Evolutionary conservation across 2,113 vertebrate species (phyloP).

Genomic region (Addax nasomaculatus): DNA sequence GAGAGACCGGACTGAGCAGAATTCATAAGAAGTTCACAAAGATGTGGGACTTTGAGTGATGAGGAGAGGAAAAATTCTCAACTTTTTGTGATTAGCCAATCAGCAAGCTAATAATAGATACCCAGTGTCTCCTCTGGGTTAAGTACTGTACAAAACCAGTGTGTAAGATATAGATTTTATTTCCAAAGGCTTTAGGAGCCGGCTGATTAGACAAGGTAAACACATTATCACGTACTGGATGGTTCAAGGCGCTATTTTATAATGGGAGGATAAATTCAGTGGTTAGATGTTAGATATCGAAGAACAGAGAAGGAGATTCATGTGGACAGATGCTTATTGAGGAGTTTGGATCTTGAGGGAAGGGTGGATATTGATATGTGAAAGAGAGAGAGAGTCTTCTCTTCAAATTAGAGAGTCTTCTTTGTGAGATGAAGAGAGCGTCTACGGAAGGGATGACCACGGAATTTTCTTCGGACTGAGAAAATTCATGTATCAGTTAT

Average conservation of each 20-base stretch:
- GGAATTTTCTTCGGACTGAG: neutral
- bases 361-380: neutral
- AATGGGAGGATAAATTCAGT: neutral
- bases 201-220: neutral
- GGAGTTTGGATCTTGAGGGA: neutral
- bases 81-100: neutral
- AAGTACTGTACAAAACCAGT: neutral
- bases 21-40: neutral
- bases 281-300: neutral
- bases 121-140: neutral
- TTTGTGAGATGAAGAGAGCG: neutral
- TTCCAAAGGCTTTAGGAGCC: neutral
- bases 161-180: neutral
- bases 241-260: neutral
- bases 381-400: neutral
- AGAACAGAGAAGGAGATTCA: neutral
- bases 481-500: neutral
- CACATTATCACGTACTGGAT: neutral
- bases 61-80: neutral
- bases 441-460: neutral
- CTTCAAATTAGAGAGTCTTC: neutral
- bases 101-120: neutral
- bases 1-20: neutral
- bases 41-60: neutral
- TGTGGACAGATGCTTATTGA: neutral